Base-by-base conservation (phyloP, 2,888 invertebrate species). In the Mactromeris polynyma region DNA sequence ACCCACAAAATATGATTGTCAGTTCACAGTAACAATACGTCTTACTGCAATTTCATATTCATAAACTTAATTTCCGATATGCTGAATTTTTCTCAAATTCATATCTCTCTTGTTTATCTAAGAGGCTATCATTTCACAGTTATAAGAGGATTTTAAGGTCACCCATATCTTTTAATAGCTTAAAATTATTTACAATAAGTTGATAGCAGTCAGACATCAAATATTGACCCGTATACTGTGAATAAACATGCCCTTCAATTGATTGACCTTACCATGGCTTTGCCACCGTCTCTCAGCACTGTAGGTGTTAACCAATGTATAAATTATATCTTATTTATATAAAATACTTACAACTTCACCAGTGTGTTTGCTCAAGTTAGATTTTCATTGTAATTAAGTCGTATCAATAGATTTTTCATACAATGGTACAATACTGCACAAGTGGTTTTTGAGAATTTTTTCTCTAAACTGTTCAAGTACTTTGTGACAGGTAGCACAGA, bases 181-280 rank as follows among this genome's bases (percentile, higher is more conserved):
- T 42, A 83, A 80, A 81, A 84, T 54, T 84, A 54, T 88, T 88
- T 84, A 80, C 83, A 84, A 46, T 69, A 26, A 51, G 58, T 19
- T 33, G 87, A 86, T 87, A 88, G 73, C 26, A 31, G 73, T 54
- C 79, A 89, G 84, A 85, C 85, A 82, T 86, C 87, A 78, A 88
- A 90, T 90, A 90, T 90, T 90, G 90, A 90, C 90, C 90, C 19
- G 26, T 51, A 51, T 58, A 85, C 73, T 36, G 78, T n/a, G 54
- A 78, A 79, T 58, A 85, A 85, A 85, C 51, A 85, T 46, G 46
- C 46, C n/a, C 46, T 77, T 83, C 77, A 64, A 77, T 73, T 78
- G 58, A 85, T 79, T 38, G 33, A 46, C 38, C n/a, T 9, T 17
- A 36, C n/a, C n/a, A 64, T 64, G 19, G 51, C 51, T 26, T n/a